These are phyloP conservation scores for Romanogobio albipinnatus DNA, from an alignment of 2,113 vertebrate genomes.

Conservation along the genomic window DNA sequence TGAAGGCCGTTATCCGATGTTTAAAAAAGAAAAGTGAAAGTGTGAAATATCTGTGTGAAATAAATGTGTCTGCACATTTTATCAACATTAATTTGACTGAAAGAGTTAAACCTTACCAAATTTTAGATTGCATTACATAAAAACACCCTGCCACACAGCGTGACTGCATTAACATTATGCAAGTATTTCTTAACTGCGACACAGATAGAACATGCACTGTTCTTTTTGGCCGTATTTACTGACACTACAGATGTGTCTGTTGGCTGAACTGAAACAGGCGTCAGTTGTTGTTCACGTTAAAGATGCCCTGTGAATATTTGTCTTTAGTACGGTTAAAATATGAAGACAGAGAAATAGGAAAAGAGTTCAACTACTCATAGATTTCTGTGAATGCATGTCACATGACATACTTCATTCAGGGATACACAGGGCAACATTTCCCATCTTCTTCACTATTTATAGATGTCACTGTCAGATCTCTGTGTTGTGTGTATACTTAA, in stretches of 20 bases:
- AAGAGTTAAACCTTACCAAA: not conserved
- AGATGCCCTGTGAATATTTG: not conserved
- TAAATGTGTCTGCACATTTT: not conserved
- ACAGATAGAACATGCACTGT: not conserved
- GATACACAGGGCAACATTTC: not conserved
- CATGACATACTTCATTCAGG: constrained; percentile 1
- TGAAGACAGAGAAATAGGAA: not conserved
- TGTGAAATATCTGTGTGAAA: not conserved
- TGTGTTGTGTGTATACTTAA: not conserved
- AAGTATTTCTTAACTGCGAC: not conserved
- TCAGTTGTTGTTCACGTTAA: not conserved
- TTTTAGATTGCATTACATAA: constrained; percentile 2
- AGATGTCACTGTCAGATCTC: constrained; percentile 10
- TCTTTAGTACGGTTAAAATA: not conserved
- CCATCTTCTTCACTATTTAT: constrained; percentile 19
- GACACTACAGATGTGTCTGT: not conserved
- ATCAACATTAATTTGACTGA: not conserved
- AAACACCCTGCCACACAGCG: not conserved
- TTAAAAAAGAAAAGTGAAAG: not conserved
- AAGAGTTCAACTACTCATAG: not conserved
- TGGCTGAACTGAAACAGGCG: not conserved
- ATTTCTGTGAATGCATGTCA: not conserved
- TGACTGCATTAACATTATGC: not conserved
- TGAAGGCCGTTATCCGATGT: not conserved
- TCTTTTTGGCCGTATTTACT: not conserved